Evolutionary conservation across 2,888 invertebrate genomes (phyloP).

Genomic region (Ceramica pisi): DNA sequence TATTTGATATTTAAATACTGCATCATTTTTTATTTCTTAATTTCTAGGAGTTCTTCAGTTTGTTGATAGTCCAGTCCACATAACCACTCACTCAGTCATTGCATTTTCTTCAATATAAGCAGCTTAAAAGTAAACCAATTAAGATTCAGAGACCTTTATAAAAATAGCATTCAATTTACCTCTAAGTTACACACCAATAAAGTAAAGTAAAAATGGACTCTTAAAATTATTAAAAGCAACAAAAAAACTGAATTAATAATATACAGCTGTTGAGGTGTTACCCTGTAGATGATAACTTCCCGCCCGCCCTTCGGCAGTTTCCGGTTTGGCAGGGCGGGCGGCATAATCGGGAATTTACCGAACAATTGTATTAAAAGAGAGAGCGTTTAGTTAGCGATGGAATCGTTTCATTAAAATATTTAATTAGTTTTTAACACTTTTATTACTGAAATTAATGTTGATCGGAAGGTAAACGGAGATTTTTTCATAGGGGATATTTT

Average conservation of each 20-base stretch:
- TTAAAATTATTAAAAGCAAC: slow-evolving; percentile 35
- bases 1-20: no score
- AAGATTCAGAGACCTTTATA: neutral
- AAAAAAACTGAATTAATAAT: slow-evolving; percentile 55
- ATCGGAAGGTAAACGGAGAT: slow-evolving; percentile 21
- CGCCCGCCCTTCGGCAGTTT: slow-evolving; percentile 57
- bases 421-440: slow-evolving; percentile 55
- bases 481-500: slow-evolving; percentile 6
- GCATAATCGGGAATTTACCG: slow-evolving; percentile 73
- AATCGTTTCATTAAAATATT: slow-evolving; percentile 57
- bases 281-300: slow-evolving; percentile 70
- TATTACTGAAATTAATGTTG: slow-evolving; percentile 28
- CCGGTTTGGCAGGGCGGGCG: slow-evolving; percentile 62
- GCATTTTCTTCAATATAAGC: neutral
- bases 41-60: no score
- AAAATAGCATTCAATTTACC: slow-evolving; percentile 28
- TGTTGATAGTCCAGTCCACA: no score
- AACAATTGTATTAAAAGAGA: slow-evolving; percentile 68
- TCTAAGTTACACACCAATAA: slow-evolving; percentile 13
- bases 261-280: slow-evolving; percentile 67
- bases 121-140: slow-evolving; percentile 31
- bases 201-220: slow-evolving; percentile 23
- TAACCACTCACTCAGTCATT: neutral
- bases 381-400: slow-evolving; percentile 55
- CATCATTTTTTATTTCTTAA: no score